These are phyloP conservation scores for Drosophila sechellia DNA, from an alignment of 1,140 invertebrate species.

Conservation along the genomic window DNA sequence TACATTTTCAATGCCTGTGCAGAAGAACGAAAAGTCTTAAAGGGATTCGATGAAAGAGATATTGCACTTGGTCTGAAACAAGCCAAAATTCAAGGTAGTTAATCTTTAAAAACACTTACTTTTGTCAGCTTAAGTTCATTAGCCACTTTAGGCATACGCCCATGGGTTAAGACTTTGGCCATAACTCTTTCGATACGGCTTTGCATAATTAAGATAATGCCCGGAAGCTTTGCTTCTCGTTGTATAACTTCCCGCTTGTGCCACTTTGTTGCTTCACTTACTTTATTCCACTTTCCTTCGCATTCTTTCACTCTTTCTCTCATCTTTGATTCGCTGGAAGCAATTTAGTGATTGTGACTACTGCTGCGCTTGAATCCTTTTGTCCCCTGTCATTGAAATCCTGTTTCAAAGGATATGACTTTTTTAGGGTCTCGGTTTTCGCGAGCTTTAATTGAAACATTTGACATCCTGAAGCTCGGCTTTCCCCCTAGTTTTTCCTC, in stretches of 20 bases:
- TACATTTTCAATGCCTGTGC: slow-evolving; percentile 10
- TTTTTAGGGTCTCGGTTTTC: slow-evolving; percentile 30
- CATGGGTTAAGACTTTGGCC: slow-evolving; percentile 14
- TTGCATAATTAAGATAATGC: slow-evolving; percentile 52
- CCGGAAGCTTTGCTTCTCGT: slow-evolving; percentile 23
- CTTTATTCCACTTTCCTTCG: background rate
- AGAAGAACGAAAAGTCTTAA: background rate
- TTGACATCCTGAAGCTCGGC: slow-evolving; percentile 29
- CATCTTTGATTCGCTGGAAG: slow-evolving; percentile 45
- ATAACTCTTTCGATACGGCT: slow-evolving; percentile 24
- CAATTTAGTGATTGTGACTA: slow-evolving; percentile 33
- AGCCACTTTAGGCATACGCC: background rate
- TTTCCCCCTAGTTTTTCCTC: slow-evolving; percentile 5
- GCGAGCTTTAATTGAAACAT: slow-evolving; percentile 73
- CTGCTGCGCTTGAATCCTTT: slow-evolving; percentile 4
- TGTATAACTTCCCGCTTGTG: slow-evolving; percentile 18
- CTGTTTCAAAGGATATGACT: slow-evolving; percentile 3
- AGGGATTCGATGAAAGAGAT: background rate
- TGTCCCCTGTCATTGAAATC: slow-evolving; percentile 12
- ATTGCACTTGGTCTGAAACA: no score
- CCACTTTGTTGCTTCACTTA: background rate
- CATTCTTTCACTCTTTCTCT: slow-evolving; percentile 11
- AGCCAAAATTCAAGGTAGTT: no score
- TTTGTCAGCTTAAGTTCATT: background rate
- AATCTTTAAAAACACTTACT: background rate